These are phyloP conservation scores for Pithys albifrons DNA, from an alignment of 2,113 vertebrate species.

Conservation along the genomic window DNA sequence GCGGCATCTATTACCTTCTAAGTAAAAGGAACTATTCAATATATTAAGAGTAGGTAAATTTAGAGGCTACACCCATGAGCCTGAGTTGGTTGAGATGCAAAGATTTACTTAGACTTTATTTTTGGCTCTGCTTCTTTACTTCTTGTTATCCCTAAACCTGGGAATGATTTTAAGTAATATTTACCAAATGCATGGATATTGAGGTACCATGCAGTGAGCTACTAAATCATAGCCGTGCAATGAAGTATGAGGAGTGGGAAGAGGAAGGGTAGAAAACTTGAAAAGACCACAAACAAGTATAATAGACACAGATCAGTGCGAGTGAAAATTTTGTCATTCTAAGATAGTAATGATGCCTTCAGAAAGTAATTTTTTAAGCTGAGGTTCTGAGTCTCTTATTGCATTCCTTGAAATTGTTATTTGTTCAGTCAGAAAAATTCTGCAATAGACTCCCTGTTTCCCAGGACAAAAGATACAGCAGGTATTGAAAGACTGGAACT, in stretches of 20 bases:
- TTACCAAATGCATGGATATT: background rate
- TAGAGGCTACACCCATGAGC: background rate
- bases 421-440: background rate
- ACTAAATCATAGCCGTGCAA: background rate
- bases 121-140: background rate
- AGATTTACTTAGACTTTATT: background rate
- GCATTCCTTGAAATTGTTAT: background rate
- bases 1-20: background rate
- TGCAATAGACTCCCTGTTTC: background rate
- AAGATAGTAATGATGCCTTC: background rate
- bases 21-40: background rate
- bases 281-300: background rate
- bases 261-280: background rate
- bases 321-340: background rate
- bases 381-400: background rate
- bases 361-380: background rate
- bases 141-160: background rate
- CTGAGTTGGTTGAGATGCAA: background rate
- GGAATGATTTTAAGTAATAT: background rate
- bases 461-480: background rate
- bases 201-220: background rate
- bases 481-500: background rate
- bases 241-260: background rate
- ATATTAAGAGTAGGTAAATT: background rate
- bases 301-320: background rate